phyloP scores from a whole-genome alignment of 2,888 invertebrate genomes.

The Empis stercorea region DNA sequence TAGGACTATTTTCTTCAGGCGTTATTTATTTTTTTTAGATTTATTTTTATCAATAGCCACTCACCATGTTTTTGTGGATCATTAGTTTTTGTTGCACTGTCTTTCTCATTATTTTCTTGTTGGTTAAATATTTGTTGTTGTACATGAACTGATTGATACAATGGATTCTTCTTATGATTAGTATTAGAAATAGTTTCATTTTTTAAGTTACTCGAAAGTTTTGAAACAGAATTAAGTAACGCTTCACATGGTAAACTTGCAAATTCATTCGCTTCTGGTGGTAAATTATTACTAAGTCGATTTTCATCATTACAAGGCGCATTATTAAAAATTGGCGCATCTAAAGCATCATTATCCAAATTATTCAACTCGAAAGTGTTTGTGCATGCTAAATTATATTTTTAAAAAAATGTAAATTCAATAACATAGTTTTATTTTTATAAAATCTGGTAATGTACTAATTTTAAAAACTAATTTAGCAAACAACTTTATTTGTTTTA shows the following conservation, averaged over 20 bases:
- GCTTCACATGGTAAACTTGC: slow-evolving; percentile 37
- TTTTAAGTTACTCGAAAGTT: neutral
- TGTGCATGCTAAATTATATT: slow-evolving; percentile 33
- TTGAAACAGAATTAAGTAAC: slow-evolving; percentile 13
- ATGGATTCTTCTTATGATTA: slow-evolving; percentile 53
- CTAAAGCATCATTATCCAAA: slow-evolving; percentile 49
- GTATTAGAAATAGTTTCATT: slow-evolving; percentile 36
- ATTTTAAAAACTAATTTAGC: too few relatives aligned
- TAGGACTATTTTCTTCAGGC: too few relatives aligned
- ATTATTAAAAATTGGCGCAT: slow-evolving; percentile 38
- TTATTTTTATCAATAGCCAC: neutral
- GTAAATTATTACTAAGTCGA: slow-evolving; percentile 16
- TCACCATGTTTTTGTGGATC: slow-evolving; percentile 9
- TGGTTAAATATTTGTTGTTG: slow-evolving; percentile 25
- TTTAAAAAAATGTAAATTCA: slow-evolving; percentile 28
- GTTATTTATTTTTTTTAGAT: neutral
- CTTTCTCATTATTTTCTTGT: slow-evolving; percentile 26
- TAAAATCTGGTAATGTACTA: too few relatives aligned
- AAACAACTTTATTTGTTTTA: too few relatives aligned
- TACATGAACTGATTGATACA: slow-evolving; percentile 63
- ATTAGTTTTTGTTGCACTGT: slow-evolving; percentile 20
- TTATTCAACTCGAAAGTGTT: slow-evolving; percentile 54
- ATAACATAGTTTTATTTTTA: too few relatives aligned
- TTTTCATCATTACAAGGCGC: neutral
- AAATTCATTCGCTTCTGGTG: slow-evolving; percentile 26